phyloP scores from a whole-genome alignment of 2,888 invertebrate genomes.

The Eremobia ochroleuca region DNA sequence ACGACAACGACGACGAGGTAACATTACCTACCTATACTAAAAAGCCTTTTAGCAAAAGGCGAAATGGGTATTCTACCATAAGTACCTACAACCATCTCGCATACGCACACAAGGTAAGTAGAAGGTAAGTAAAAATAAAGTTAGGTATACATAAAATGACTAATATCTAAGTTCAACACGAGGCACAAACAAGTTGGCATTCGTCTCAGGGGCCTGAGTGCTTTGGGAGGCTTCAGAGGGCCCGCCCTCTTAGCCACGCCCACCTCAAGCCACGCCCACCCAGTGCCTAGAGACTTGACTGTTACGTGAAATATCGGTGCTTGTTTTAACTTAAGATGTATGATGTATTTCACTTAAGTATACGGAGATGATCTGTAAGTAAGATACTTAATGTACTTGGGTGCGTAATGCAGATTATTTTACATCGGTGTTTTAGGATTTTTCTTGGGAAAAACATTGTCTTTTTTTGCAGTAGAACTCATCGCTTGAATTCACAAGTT shows the following conservation, averaged over 20 bases:
- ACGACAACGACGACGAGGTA: no score
- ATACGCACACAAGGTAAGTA: constrained; percentile 7
- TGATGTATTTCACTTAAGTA: constrained; percentile 68
- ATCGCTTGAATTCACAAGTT: neutral
- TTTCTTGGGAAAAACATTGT: constrained; percentile 4
- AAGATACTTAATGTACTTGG: constrained; percentile 18
- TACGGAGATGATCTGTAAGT: constrained; percentile 43
- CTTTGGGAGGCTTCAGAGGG: constrained; percentile 86
- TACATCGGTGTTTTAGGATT: neutral
- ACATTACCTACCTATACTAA: neutral
- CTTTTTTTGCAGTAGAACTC: neutral
- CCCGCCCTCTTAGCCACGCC: constrained; percentile 85
- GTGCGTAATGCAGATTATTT: constrained; percentile 6
- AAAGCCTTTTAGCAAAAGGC: neutral
- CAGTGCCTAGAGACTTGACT: constrained; percentile 82
- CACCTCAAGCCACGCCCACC: constrained; percentile 82
- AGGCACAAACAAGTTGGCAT: constrained; percentile 82
- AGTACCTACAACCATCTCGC: no score
- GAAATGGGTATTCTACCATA: neutral
- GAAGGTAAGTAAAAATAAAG: constrained; percentile 20
- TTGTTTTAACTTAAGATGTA: constrained; percentile 73
- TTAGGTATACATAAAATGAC: constrained; percentile 54
- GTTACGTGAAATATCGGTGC: constrained; percentile 78
- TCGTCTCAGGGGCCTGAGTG: constrained; percentile 80
- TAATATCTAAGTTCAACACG: constrained; percentile 72